Evolutionary conservation across 1,140 invertebrate species (phyloP).

Genomic region (Adoxophyes honmai): DNA sequence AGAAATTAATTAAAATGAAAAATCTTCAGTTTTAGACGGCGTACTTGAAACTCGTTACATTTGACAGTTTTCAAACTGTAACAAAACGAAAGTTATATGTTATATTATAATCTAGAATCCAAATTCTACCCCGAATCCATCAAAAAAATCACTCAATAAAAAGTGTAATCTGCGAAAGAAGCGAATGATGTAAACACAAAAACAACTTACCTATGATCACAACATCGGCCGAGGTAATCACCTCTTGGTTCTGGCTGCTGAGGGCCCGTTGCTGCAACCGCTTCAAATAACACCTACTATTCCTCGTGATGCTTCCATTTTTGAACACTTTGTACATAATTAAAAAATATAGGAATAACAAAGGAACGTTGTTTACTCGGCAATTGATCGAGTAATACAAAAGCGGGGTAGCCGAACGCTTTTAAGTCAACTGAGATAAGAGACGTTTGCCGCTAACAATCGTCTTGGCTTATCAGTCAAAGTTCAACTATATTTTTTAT

Average conservation of each 20-base stretch:
- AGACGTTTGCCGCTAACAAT: slow-evolving; percentile 4
- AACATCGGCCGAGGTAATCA: slow-evolving; percentile 62
- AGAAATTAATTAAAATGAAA: too few species aligned
- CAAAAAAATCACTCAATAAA: too few species aligned
- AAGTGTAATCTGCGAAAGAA: too few species aligned
- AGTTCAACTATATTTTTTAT: slow-evolving; percentile 26
- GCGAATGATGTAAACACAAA: slow-evolving; percentile 12
- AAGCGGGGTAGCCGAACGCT: neutral
- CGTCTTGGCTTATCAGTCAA: slow-evolving; percentile 30
- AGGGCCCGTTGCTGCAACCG: slow-evolving; percentile 25
- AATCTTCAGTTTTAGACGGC: too few species aligned
- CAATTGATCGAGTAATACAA: neutral
- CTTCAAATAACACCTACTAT: slow-evolving; percentile 42
- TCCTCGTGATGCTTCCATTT: slow-evolving; percentile 35
- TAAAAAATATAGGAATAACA: neutral
- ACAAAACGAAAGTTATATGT: too few species aligned
- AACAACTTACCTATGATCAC: slow-evolving; percentile 60
- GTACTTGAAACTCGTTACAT: too few species aligned
- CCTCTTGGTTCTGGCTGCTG: slow-evolving; percentile 39
- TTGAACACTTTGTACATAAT: slow-evolving; percentile 55
- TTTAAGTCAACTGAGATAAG: neutral
- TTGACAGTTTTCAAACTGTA: too few species aligned
- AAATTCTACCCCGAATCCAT: too few species aligned
- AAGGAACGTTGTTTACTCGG: neutral
- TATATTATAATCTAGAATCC: too few species aligned